Evolutionary conservation across 2,888 invertebrate species (phyloP).

Genomic region (Euphydryas editha): DNA sequence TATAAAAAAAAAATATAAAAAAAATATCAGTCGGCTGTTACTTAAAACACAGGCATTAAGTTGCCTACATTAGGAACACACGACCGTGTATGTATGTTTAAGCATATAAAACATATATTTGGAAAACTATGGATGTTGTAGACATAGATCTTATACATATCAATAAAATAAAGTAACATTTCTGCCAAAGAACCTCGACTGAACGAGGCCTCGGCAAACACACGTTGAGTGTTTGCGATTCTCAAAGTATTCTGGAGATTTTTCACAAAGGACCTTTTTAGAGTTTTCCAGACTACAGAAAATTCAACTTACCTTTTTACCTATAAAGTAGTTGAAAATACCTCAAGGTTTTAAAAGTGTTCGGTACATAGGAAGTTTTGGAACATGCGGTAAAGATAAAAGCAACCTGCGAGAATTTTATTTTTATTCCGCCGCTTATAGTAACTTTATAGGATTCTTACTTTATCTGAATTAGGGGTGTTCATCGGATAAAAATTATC

Average conservation of each 20-base stretch:
- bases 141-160: no score
- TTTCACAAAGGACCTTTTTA: conserved; percentile 40
- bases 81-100: no score
- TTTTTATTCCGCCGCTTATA: background rate
- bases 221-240: conserved; percentile 42
- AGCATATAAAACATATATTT: no score
- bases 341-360: conserved; percentile 32
- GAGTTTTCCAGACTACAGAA: conserved; percentile 42
- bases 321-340: conserved; percentile 42
- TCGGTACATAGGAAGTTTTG: conserved; percentile 27
- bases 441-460: no score
- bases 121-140: no score
- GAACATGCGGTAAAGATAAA: background rate
- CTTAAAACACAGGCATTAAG: no score
- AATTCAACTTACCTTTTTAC: conserved; percentile 41
- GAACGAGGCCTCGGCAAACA: conserved; percentile 41
- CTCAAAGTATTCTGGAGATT: conserved; percentile 40
- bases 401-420: background rate
- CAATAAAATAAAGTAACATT: conserved; percentile 22
- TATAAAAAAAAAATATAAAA: no score
- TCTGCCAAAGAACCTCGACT: conserved; percentile 16
- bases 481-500: no score
- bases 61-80: no score
- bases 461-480: no score
- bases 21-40: no score